These are phyloP conservation scores for Falco punctatus DNA, from an alignment of 2,113 vertebrate genomes.

Conservation along the genomic window DNA sequence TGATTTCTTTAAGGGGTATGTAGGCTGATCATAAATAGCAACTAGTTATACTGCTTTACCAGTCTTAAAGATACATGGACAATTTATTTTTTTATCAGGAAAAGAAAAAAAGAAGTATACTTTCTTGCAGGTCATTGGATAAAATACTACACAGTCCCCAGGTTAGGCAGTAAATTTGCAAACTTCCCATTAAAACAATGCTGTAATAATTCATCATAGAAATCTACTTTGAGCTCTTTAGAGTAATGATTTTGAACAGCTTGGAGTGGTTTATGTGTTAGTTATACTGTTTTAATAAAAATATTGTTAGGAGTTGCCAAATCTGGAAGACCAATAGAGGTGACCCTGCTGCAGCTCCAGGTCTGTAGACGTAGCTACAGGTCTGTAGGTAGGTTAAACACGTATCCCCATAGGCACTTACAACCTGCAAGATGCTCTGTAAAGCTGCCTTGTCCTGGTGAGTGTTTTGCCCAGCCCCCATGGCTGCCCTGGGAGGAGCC, in stretches of 20 bases:
- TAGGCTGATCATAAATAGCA: neutral
- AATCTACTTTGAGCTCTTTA: neutral
- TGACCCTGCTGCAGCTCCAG: neutral
- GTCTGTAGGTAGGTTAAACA: neutral
- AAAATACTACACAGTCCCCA: neutral
- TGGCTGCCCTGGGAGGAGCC: neutral
- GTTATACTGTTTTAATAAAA: neutral
- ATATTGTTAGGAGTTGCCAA: neutral
- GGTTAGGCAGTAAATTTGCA: neutral
- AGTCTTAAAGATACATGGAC: neutral
- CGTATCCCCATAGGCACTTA: neutral
- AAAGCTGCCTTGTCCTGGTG: neutral
- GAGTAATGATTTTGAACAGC: neutral
- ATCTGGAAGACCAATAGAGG: neutral
- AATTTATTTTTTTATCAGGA: neutral
- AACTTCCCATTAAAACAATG: neutral
- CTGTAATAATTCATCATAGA: neutral
- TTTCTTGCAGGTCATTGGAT: neutral
- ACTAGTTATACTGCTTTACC: neutral
- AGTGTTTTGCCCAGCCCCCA: rapidly evolving
- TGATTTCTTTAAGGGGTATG: neutral
- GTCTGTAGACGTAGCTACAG: neutral
- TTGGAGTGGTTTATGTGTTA: neutral
- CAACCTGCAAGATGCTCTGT: neutral
- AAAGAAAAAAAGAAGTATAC: neutral